Percentiles rank a stretch among this genome's conserved stretches.
Evolutionary conservation across 2,797 vertebrate species (phyloP).

Genomic region (Benthosema pterotum): DNA sequence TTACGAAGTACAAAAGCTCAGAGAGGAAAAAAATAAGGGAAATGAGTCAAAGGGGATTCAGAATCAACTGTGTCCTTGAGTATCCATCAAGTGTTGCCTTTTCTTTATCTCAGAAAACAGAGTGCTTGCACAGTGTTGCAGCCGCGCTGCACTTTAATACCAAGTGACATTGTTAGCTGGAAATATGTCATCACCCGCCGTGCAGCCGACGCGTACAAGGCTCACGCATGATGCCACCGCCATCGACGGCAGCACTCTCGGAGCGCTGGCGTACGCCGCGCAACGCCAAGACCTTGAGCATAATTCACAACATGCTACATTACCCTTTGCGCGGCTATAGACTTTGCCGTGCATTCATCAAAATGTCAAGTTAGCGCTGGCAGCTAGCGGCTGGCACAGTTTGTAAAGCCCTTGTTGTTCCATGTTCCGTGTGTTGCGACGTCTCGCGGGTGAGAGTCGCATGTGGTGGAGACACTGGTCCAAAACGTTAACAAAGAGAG

Average conservation of each 20-base stretch:
- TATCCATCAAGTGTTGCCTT: not conserved
- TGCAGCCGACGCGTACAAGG: conserved; percentile 4
- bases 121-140: conserved; percentile 1
- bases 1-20: no score
- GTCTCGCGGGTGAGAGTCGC: conserved; percentile 19
- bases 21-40: no score
- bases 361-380: conserved; percentile 33
- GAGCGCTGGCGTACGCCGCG: conserved; percentile 42
- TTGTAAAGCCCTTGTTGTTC: conserved; percentile 43
- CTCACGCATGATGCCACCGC: conserved; percentile 8
- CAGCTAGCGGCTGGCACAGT: conserved; percentile 9
- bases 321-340: conserved; percentile 30
- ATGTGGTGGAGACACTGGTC: not conserved
- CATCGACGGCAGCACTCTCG: conserved; percentile 35
- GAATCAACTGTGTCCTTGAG: no score
- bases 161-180: conserved; percentile 29
- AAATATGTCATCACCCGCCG: conserved; percentile 17
- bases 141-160: conserved; percentile 2
- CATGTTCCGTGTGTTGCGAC: not conserved
- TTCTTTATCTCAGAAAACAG: not conserved
- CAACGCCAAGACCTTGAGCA: conserved; percentile 50
- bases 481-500: conserved; percentile 13
- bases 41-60: no score
- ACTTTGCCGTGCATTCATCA: conserved; percentile 47
- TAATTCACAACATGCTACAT: conserved; percentile 58